A percentile compares a stretch with the other conserved stretches of the same genome.
Conservation (phyloP, 2,797 vertebrate species). For the Adelosebastes latens region DNA sequence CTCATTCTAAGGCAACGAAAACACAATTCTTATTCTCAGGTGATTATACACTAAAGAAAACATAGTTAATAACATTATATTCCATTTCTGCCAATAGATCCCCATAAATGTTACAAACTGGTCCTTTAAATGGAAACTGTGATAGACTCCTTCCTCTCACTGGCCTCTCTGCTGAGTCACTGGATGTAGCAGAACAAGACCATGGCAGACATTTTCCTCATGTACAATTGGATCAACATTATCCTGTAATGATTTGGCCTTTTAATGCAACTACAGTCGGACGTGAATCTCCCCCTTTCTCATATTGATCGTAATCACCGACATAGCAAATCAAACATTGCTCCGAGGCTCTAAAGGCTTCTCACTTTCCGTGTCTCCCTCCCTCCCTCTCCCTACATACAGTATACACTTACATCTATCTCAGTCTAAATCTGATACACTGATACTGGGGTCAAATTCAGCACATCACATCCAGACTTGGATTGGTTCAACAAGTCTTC, state of each 20-base stretch:
- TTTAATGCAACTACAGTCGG: background rate
- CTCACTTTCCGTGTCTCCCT: background rate
- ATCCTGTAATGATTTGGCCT: background rate
- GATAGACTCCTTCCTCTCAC: background rate
- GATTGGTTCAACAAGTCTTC: background rate
- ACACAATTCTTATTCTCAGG: too few species aligned
- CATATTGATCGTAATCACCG: background rate
- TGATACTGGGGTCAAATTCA: background rate
- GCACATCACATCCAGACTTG: background rate
- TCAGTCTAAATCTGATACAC: background rate
- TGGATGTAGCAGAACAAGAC: background rate
- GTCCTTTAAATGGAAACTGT: background rate
- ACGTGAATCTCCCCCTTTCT: background rate
- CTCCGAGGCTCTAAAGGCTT: background rate
- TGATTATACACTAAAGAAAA: too few species aligned
- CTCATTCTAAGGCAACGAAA: too few species aligned
- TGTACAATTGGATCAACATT: background rate
- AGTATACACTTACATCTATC: background rate
- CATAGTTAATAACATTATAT: too few species aligned
- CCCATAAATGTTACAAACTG: too few species aligned
- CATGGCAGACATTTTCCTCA: background rate
- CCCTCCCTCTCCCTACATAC: too few species aligned
- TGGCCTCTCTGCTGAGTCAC: background rate
- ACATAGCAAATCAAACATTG: background rate
- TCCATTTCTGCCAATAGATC: too few species aligned